Evolutionary conservation across 2,888 invertebrate species (phyloP).

Genomic region (Pomacea canaliculata): DNA sequence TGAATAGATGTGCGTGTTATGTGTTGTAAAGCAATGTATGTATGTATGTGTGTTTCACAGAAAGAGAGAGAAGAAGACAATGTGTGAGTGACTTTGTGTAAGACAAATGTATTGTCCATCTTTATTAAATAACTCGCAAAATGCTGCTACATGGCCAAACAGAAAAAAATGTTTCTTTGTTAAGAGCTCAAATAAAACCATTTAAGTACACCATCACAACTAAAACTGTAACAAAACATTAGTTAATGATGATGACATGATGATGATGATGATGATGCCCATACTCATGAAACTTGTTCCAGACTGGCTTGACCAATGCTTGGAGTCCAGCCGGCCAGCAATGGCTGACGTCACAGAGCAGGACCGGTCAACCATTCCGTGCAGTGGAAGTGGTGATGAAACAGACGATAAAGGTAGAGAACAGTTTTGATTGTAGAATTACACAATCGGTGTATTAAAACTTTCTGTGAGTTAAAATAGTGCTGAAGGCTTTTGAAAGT

Average conservation of each 20-base stretch:
- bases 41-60: not conserved
- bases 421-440: not conserved
- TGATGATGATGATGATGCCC: not conserved
- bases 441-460: not conserved
- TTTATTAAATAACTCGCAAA: too few relatives aligned
- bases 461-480: not conserved
- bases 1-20: too few relatives aligned
- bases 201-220: too few relatives aligned
- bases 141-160: too few relatives aligned
- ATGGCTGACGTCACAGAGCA: constrained; percentile 20
- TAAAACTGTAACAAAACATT: too few relatives aligned
- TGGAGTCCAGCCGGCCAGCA: constrained; percentile 13
- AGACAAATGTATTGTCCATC: too few relatives aligned
- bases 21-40: too few relatives aligned
- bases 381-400: constrained; percentile 20
- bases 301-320: constrained; percentile 25
- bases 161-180: too few relatives aligned
- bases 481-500: not conserved
- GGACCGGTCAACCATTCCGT: constrained; percentile 4
- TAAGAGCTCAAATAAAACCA: too few relatives aligned
- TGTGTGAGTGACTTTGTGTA: too few relatives aligned
- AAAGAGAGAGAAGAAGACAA: not conserved
- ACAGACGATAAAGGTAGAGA: constrained; percentile 13
- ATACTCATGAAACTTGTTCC: not conserved
- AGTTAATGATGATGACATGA: not conserved